Percentiles rank a stretch among this genome's conserved stretches.
phyloP scores from a whole-genome alignment of 2,888 invertebrate species.

The Philhelius pedissequus region DNA sequence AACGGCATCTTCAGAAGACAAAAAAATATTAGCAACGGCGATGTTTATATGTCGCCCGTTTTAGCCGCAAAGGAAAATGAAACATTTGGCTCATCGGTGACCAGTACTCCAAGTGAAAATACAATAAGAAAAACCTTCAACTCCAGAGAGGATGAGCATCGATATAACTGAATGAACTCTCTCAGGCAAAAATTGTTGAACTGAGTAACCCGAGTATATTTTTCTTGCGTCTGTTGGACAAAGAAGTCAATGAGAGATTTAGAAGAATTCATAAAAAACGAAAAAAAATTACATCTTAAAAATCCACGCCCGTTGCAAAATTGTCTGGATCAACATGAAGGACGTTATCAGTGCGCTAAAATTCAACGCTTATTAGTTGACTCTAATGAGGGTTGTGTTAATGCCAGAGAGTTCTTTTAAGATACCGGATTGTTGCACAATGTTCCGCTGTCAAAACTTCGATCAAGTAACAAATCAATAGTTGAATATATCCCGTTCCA shows the following conservation, averaged over 20 bases:
- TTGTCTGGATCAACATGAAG: conserved; percentile 69
- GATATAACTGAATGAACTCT: conserved; percentile 25
- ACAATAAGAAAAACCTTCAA: neutral
- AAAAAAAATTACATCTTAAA: neutral
- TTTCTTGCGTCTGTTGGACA: conserved; percentile 13
- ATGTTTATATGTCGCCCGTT: neutral
- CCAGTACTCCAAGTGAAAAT: neutral
- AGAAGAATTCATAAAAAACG: neutral
- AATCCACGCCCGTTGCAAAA: conserved; percentile 69
- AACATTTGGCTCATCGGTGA: neutral
- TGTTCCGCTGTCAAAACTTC: conserved; percentile 7
- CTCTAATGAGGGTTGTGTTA: conserved; percentile 42
- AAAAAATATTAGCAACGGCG: neutral
- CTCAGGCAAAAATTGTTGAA: conserved; percentile 10
- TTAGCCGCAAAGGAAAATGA: neutral
- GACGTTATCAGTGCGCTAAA: conserved; percentile 70
- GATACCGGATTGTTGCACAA: conserved; percentile 29
- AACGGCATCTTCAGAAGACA: neutral
- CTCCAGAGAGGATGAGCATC: conserved; percentile 20
- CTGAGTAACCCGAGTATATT: conserved; percentile 23
- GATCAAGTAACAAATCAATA: conserved; percentile 7
- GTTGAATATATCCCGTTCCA: conserved; percentile 70
- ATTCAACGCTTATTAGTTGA: conserved; percentile 67
- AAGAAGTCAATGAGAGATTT: conserved; percentile 31
- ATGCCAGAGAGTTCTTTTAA: conserved; percentile 46